These are phyloP conservation scores for Bufo bufo DNA, from an alignment of 2,113 vertebrate species.

Conservation along the genomic window DNA sequence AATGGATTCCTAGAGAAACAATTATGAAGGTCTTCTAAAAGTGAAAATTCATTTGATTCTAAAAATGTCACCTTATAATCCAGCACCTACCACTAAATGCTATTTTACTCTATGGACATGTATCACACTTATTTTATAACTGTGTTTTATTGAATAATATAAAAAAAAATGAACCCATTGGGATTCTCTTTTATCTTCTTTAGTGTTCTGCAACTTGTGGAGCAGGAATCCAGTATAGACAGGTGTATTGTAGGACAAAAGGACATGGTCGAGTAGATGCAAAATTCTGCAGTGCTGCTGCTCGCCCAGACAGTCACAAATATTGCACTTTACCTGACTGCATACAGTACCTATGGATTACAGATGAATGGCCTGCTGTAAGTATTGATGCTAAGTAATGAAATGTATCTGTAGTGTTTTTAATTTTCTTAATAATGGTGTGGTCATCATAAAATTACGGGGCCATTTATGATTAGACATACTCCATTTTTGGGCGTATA, in stretches of 20 bases:
- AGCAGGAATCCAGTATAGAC: constrained; percentile 79
- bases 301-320: constrained; percentile 65
- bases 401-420: not conserved
- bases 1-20: no score
- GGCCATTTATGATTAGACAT: no score
- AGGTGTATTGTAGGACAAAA: constrained; percentile 81
- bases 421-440: not conserved
- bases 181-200: not conserved
- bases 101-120: not conserved
- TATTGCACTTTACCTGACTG: constrained; percentile 76
- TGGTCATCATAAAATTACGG: not conserved
- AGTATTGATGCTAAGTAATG: constrained; percentile 62
- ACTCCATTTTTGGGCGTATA: no score
- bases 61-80: not conserved
- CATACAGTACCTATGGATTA: constrained; percentile 72
- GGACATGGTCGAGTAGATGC: constrained; percentile 74
- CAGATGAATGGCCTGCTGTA: constrained; percentile 80
- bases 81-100: not conserved
- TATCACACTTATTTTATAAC: no score
- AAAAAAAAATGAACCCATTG: no score
- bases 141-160: no score
- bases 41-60: not conserved
- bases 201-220: constrained; percentile 92
- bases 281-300: constrained; percentile 67
- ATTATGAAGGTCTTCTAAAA: not conserved